Percentiles rank a stretch among this genome's conserved stretches.
phyloP scores from a whole-genome alignment of 2,888 invertebrate genomes.

The Volucella bombylans region DNA sequence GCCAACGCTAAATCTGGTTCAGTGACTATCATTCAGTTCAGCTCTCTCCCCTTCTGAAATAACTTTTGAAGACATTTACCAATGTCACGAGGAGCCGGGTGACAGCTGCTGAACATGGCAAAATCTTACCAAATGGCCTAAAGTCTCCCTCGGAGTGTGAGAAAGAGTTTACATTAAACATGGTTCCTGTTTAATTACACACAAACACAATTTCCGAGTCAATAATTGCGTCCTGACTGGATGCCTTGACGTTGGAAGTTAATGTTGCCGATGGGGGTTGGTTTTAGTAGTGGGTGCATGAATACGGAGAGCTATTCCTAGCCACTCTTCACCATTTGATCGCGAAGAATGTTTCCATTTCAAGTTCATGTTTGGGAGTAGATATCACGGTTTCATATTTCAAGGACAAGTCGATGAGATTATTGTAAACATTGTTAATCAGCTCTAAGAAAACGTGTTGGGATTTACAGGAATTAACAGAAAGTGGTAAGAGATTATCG shows the following conservation, averaged over 20 bases:
- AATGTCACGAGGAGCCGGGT: slow-evolving; percentile 7
- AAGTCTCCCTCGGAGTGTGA: background rate
- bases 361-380: slow-evolving; percentile 8
- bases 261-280: background rate
- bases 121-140: slow-evolving; percentile 25
- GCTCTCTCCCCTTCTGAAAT: background rate
- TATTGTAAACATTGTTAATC: slow-evolving; percentile 9
- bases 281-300: too few relatives aligned
- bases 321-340: background rate
- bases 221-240: slow-evolving; percentile 44
- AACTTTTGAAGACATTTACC: slow-evolving; percentile 4
- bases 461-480: too few relatives aligned
- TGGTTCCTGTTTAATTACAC: slow-evolving; percentile 44
- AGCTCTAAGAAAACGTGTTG: background rate
- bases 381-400: slow-evolving; percentile 26
- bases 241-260: slow-evolving; percentile 22
- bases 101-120: slow-evolving; percentile 39
- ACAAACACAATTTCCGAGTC: slow-evolving; percentile 46
- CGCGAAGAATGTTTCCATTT: slow-evolving; percentile 9
- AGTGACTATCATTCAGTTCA: slow-evolving; percentile 18
- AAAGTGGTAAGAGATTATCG: too few relatives aligned
- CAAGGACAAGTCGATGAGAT: slow-evolving; percentile 8
- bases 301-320: background rate
- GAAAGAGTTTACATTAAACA: slow-evolving; percentile 15
- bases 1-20: slow-evolving; percentile 11